Percentiles rank a stretch among this genome's conserved stretches.
Evolutionary conservation across 2,888 invertebrate genomes (phyloP).

Genomic region (Drosophila paucipuncta): DNA sequence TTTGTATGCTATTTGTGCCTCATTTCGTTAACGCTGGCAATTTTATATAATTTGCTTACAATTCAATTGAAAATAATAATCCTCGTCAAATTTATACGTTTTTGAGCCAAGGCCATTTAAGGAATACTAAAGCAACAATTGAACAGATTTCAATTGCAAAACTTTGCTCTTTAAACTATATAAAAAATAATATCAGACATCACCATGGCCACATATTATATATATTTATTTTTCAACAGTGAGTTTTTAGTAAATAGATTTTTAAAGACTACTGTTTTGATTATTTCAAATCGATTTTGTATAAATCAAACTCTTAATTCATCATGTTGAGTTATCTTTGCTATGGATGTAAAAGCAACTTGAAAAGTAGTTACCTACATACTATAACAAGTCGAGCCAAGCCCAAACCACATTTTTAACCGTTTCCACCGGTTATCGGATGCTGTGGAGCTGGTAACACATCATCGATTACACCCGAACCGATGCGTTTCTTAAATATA

Average conservation of each 20-base stretch:
- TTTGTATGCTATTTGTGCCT: neutral
- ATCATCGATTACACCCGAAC: neutral
- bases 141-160: neutral
- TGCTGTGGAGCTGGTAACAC: neutral
- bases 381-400: neutral
- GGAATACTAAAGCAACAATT: neutral
- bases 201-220: neutral
- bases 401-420: neutral
- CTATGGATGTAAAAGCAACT: neutral
- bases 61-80: conserved; percentile 32
- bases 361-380: neutral
- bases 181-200: neutral
- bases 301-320: neutral
- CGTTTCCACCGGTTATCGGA: neutral
- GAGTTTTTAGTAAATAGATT: neutral
- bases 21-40: conserved; percentile 29
- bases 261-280: neutral
- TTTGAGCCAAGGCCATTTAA: conserved; percentile 16
- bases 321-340: neutral
- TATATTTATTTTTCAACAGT: neutral
- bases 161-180: neutral
- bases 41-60: conserved; percentile 47
- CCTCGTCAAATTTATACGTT: neutral
- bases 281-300: neutral
- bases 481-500: neutral